Conservation (phyloP, 2,888 invertebrate genomes). For the Trachelus troglodyta region DNA sequence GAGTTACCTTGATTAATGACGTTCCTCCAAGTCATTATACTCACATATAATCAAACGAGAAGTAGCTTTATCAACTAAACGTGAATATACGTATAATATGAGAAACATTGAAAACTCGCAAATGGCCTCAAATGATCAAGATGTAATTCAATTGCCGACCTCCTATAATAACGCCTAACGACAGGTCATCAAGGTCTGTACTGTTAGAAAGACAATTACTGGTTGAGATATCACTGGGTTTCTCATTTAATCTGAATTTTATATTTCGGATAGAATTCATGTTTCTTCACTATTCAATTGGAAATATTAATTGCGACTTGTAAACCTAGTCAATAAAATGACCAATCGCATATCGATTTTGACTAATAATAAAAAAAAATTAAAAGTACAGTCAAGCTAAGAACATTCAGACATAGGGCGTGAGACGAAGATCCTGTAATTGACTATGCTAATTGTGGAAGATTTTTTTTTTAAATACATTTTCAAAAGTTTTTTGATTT, state of each 20-base stretch:
- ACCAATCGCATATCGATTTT: neutral
- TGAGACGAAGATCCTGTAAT: neutral
- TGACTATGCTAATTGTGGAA: neutral
- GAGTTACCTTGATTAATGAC: neutral
- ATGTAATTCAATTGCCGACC: neutral
- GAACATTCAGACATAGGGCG: neutral
- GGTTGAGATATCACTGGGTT: constrained; percentile 4
- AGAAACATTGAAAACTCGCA: neutral
- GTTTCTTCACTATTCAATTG: neutral
- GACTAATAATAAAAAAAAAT: neutral
- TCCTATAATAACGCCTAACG: neutral
- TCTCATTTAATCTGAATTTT: constrained; percentile 22
- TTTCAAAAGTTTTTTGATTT: no score
- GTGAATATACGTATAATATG: neutral
- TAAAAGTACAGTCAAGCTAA: neutral
- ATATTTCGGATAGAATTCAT: constrained; percentile 7
- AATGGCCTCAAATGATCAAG: neutral
- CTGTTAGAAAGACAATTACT: neutral
- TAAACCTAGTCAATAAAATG: neutral
- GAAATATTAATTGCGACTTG: neutral
- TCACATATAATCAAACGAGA: neutral
- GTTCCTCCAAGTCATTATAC: neutral
- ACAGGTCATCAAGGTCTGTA: neutral
- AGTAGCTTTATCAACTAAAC: neutral
- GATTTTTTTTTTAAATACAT: no score